These are phyloP conservation scores for Strigops habroptila DNA, from an alignment of 2,113 vertebrate genomes.

Conservation along the genomic window DNA sequence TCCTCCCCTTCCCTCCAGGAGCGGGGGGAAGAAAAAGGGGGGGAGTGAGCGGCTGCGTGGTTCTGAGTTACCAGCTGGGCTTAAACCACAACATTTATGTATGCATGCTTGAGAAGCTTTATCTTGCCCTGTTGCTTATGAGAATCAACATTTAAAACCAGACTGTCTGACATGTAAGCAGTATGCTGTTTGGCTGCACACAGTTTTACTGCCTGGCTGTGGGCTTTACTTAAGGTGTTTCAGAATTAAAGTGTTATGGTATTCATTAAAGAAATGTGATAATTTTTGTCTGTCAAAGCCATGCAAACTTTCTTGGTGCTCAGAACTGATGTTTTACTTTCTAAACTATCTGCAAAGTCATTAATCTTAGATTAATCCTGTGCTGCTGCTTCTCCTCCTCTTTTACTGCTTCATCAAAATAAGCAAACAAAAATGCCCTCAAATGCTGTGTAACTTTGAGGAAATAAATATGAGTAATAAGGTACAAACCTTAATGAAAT, in stretches of 20 bases:
- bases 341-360: not conserved
- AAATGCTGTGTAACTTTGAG: not conserved
- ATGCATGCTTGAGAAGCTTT: not conserved
- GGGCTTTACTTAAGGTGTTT: not conserved
- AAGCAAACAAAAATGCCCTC: not conserved
- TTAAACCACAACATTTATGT: not conserved
- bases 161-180: rapidly evolving
- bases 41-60: not conserved
- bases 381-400: not conserved
- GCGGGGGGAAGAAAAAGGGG: not conserved
- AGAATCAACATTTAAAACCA: not conserved
- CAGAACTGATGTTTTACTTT: not conserved
- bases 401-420: not conserved
- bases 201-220: not conserved
- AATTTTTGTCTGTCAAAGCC: not conserved
- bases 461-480: not conserved
- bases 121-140: not conserved
- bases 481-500: not conserved
- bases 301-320: not conserved
- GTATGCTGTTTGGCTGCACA: not conserved
- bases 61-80: not conserved
- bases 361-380: not conserved
- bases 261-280: not conserved
- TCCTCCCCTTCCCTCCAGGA: not conserved
- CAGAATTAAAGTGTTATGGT: not conserved